Evolutionary conservation across 2,888 invertebrate species (phyloP).

Genomic region (Meiosimyza platycephala): DNA sequence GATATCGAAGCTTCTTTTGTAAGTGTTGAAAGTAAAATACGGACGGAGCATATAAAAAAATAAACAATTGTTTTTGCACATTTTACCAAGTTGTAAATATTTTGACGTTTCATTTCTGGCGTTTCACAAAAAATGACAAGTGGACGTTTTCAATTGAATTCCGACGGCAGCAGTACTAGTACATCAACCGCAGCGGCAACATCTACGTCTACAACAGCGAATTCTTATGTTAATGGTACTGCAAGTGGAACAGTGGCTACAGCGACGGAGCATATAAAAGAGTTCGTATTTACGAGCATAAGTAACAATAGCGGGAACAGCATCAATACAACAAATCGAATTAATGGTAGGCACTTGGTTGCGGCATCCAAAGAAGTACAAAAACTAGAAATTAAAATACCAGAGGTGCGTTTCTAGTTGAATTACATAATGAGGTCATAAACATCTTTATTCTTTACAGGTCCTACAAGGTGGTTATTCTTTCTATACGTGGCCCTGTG

Average conservation of each 20-base stretch:
- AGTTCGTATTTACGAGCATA: conserved; percentile 83
- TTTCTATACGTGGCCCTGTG: conserved; percentile 96
- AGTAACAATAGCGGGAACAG: conserved; percentile 53
- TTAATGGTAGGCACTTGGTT: conserved; percentile 13
- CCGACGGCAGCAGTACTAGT: conserved; percentile 53
- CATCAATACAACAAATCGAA: neutral
- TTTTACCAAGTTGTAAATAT: too few species aligned
- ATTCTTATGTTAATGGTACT: conserved; percentile 30
- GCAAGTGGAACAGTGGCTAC: conserved; percentile 35
- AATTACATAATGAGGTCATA: neutral
- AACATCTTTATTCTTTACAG: conserved; percentile 65
- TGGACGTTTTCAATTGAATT: conserved; percentile 71
- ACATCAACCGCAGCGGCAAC: conserved; percentile 37
- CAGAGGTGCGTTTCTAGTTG: conserved; percentile 71
- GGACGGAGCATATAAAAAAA: too few species aligned
- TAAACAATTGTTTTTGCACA: too few species aligned
- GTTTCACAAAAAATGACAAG: conserved; percentile 55
- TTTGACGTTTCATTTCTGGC: too few species aligned
- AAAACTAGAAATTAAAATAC: conserved; percentile 85
- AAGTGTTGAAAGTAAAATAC: too few species aligned
- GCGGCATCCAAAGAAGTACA: conserved; percentile 65
- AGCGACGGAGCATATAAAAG: conserved; percentile 77
- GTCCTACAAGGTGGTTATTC: conserved; percentile 88
- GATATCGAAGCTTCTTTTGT: too few species aligned
- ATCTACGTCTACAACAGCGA: conserved; percentile 43